Conservation (phyloP, 2,113 vertebrate species). For the Clupea harengus region DNA sequence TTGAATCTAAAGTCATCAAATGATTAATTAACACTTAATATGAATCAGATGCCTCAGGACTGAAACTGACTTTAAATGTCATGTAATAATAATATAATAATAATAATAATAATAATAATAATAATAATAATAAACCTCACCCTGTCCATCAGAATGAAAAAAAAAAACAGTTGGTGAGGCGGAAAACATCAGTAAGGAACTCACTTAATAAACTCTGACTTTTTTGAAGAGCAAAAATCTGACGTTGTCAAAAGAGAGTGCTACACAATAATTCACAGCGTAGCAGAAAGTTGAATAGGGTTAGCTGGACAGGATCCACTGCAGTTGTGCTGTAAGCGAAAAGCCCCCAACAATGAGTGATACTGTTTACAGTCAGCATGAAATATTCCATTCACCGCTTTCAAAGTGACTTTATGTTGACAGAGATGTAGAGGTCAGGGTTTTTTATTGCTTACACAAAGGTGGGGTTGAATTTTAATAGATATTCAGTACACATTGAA, state of each 20-base stretch:
- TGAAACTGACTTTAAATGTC: background rate
- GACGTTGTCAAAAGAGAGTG: background rate
- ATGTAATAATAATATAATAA: background rate
- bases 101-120: background rate
- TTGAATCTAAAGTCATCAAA: background rate
- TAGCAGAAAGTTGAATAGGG: background rate
- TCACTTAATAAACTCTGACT: background rate
- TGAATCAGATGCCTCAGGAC: background rate
- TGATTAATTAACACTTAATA: background rate
- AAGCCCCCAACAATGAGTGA: slow-evolving; percentile 6
- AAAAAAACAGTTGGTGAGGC: background rate
- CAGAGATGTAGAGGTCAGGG: slow-evolving; percentile 16
- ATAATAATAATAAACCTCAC: background rate
- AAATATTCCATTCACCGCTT: slow-evolving; percentile 13
- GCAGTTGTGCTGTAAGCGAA: background rate
- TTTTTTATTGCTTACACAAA: slow-evolving; percentile 18
- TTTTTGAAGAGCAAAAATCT: background rate
- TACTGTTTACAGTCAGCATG: slow-evolving; percentile 16
- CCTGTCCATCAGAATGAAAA: background rate
- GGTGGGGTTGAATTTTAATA: slow-evolving; percentile 18
- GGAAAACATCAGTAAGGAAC: background rate
- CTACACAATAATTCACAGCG: background rate
- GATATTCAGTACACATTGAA: slow-evolving; percentile 8
- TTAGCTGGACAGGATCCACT: background rate
- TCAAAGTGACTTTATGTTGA: slow-evolving; percentile 16